A percentile compares a stretch with the other conserved stretches of the same genome.
phyloP scores from a whole-genome alignment of 2,113 vertebrate species.

The Perca schrenkii region DNA sequence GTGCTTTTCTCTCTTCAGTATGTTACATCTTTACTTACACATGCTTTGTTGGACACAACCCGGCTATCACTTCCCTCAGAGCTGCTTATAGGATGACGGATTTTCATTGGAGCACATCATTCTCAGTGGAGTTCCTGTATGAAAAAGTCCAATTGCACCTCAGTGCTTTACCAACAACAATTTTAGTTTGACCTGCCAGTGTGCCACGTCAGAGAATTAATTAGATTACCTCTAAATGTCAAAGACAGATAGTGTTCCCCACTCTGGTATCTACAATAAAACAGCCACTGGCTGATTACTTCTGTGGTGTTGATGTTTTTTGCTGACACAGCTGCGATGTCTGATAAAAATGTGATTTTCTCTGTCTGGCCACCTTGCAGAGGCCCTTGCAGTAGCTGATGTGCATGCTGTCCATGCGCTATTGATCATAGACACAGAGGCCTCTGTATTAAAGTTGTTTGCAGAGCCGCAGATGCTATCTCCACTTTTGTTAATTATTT shows the following conservation, averaged over 20 bases:
- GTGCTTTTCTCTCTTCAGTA: constrained; percentile 39
- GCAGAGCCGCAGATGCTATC: constrained; percentile 78
- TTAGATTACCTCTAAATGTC: constrained; percentile 49
- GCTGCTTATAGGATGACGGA: constrained; percentile 46
- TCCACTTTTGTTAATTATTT: constrained; percentile 80
- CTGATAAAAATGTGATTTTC: constrained; percentile 72
- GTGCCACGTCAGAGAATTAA: constrained; percentile 29
- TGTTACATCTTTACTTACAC: constrained; percentile 66
- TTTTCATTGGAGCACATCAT: constrained; percentile 13
- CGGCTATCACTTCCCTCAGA: constrained; percentile 34
- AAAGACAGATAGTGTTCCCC: constrained; percentile 34
- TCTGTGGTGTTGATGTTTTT: constrained; percentile 54
- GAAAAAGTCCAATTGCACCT: not conserved
- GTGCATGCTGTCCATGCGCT: constrained; percentile 53
- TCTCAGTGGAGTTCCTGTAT: not conserved
- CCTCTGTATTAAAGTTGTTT: constrained; percentile 69
- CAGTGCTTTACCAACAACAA: not conserved
- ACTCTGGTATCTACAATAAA: constrained; percentile 54
- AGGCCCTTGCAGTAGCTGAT: constrained; percentile 56
- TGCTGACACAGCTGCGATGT: constrained; percentile 67
- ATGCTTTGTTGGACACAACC: constrained; percentile 52
- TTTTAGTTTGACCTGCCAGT: constrained; percentile 28
- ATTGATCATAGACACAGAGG: constrained; percentile 73
- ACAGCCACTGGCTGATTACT: constrained; percentile 52
- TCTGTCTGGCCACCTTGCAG: constrained; percentile 60